Conservation (phyloP, 2,888 invertebrate genomes). For the Mechanitis messenoides region DNA sequence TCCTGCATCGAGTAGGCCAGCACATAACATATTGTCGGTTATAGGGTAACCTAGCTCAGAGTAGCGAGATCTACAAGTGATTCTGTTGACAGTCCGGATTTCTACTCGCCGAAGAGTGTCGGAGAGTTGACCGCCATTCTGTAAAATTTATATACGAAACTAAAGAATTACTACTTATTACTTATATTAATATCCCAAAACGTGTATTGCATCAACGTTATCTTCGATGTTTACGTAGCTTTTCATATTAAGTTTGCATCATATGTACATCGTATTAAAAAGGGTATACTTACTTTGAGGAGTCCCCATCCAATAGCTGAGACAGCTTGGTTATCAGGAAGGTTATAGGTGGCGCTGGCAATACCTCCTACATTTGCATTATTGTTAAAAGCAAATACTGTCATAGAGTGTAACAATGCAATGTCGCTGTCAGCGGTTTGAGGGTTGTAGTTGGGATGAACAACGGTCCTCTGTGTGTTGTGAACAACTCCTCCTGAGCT, state of each 20-base stretch:
- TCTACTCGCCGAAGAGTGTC: conserved; percentile 26
- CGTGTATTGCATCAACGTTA: too few relatives aligned
- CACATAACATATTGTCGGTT: conserved; percentile 51
- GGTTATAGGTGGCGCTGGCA: conserved; percentile 41
- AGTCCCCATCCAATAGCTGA: conserved; percentile 60
- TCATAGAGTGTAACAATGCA: conserved; percentile 48
- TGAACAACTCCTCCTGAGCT: conserved; percentile 45
- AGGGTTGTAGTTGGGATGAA: conserved; percentile 42
- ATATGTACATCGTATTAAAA: background rate
- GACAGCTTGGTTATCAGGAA: conserved; percentile 40
- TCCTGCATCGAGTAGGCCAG: conserved; percentile 50
- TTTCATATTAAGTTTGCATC: background rate
- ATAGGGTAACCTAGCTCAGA: conserved; percentile 28
- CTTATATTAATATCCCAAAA: background rate
- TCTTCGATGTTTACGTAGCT: too few relatives aligned
- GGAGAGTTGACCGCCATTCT: conserved; percentile 34
- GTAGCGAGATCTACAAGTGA: conserved; percentile 37
- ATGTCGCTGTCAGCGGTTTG: conserved; percentile 43
- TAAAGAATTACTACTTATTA: conserved; percentile 24
- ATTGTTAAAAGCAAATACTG: conserved; percentile 35
- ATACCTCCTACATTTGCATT: conserved; percentile 43
- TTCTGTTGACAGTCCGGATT: conserved; percentile 41
- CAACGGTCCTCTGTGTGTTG: conserved; percentile 43
- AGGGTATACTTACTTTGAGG: conserved; percentile 39
- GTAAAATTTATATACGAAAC: conserved; percentile 21